phyloP scores from a whole-genome alignment of 1,140 invertebrate species.

The Philopotamus ludificatus region DNA sequence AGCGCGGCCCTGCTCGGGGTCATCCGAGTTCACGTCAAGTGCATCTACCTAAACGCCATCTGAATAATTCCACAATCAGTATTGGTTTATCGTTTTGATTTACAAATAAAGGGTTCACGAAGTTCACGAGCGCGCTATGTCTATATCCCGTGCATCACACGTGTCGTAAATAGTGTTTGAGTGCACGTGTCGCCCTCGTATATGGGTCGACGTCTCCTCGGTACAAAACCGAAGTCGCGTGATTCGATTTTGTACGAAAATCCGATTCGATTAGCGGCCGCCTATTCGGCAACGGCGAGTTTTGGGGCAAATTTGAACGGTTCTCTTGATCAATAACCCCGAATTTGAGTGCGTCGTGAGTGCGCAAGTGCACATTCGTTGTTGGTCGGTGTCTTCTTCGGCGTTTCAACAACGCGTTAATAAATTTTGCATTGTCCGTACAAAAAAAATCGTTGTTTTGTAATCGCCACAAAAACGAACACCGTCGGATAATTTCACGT shows the following conservation, averaged over 20 bases:
- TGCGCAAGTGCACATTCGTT: slow-evolving; percentile 23
- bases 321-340: slow-evolving; percentile 18
- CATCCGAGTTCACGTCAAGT: neutral
- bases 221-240: too few species aligned
- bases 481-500: too few species aligned
- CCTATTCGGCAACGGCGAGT: neutral
- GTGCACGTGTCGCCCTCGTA: neutral
- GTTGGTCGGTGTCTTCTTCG: neutral
- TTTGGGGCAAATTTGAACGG: neutral
- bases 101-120: neutral
- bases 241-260: neutral
- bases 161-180: neutral
- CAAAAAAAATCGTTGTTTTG: neutral
- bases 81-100: neutral
- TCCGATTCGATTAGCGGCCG: neutral
- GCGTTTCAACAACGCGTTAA: neutral
- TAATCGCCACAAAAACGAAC: too few species aligned
- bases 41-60: neutral
- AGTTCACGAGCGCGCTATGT: neutral
- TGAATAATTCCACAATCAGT: neutral
- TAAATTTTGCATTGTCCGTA: neutral
- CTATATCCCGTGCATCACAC: too few species aligned
- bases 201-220: neutral
- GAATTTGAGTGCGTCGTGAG: slow-evolving; percentile 21
- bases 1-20: neutral